phyloP scores from a whole-genome alignment of 2,888 invertebrate species.

The Cephalotes varians region DNA sequence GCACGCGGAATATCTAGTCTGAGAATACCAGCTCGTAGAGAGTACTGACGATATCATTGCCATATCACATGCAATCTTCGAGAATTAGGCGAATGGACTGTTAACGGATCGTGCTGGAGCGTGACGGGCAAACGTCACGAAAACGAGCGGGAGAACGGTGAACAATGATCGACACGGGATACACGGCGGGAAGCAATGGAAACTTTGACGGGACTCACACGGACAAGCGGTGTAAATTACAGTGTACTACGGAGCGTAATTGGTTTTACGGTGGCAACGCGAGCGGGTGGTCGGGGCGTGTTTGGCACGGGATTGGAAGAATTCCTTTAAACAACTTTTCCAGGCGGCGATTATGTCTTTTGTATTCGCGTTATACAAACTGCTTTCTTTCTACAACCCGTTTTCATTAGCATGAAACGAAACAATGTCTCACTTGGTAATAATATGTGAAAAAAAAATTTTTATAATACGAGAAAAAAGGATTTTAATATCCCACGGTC shows the following conservation, averaged over 20 bases:
- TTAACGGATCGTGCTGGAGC: conserved; percentile 20
- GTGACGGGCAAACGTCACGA: conserved; percentile 28
- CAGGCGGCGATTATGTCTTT: conserved; percentile 33
- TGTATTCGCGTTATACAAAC: conserved; percentile 40
- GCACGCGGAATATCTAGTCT: not conserved
- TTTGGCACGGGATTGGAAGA: conserved; percentile 30
- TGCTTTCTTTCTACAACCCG: conserved; percentile 14
- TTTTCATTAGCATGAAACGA: conserved; percentile 8
- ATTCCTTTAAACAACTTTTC: conserved; percentile 28
- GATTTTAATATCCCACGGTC: conserved; percentile 5
- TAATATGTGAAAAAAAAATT: not conserved
- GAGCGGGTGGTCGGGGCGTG: not conserved
- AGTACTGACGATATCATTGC: not conserved
- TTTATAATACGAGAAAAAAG: conserved; percentile 4
- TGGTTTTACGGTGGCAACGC: conserved; percentile 1
- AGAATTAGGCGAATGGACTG: not conserved
- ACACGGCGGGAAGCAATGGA: conserved; percentile 28
- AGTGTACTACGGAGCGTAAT: conserved; percentile 19
- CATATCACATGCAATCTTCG: conserved; percentile 5
- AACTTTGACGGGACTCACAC: conserved; percentile 33
- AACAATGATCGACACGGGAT: conserved; percentile 39
- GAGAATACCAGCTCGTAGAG: not conserved
- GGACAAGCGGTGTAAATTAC: conserved; percentile 29
- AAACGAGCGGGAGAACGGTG: conserved; percentile 24
- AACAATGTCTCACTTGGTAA: conserved; percentile 7